A percentile compares a stretch with the other conserved stretches of the same genome.
Conservation (phyloP, 2,113 vertebrate species). For the Mormyrus iriodes region DNA sequence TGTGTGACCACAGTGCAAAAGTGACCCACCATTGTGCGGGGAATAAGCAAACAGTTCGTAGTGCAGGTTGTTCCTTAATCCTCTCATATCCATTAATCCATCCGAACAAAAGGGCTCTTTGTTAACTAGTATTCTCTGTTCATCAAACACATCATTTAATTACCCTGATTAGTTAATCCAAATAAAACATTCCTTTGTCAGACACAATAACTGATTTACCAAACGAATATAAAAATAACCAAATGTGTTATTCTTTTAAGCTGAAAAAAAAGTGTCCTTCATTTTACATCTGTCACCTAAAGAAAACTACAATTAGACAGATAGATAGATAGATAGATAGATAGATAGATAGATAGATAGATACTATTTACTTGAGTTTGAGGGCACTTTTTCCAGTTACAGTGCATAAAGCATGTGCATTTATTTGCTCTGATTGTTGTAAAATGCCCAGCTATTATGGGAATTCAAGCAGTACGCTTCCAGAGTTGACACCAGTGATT, state of each 20-base stretch:
- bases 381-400: background rate
- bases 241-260: background rate
- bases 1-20: background rate
- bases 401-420: background rate
- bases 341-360: background rate
- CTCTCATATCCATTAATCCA: background rate
- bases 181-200: background rate
- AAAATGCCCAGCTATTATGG: background rate
- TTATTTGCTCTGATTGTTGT: background rate
- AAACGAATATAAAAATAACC: background rate
- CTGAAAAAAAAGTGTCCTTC: background rate
- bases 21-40: background rate
- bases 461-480: conserved; percentile 11
- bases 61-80: background rate
- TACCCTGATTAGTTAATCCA: background rate
- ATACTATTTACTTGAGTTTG: background rate
- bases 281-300: background rate
- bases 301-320: background rate
- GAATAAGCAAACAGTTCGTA: background rate
- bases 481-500: conserved; percentile 18
- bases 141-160: background rate
- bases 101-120: background rate
- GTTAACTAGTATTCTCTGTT: background rate
- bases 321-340: background rate
- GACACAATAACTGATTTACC: background rate